phyloP scores from a whole-genome alignment of 2,797 vertebrate genomes.

The Selene dorsalis region DNA sequence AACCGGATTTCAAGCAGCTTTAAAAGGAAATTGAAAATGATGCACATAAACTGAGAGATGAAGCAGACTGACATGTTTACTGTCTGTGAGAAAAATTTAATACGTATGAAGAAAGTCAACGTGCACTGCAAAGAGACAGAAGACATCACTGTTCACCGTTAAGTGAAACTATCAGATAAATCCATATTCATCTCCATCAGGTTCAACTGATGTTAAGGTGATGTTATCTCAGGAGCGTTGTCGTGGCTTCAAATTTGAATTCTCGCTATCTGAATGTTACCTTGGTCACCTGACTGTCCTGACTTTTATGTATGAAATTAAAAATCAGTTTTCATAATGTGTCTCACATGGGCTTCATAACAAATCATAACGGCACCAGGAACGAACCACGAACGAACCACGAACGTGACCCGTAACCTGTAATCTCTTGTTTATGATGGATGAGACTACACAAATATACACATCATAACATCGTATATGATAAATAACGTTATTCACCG shows the following conservation, averaged over 20 bases:
- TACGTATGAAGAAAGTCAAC: not conserved
- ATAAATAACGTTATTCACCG: no score
- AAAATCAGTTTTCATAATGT: slow-evolving; percentile 3
- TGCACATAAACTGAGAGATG: not conserved
- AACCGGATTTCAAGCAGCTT: not conserved
- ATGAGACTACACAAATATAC: no score
- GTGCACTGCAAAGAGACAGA: not conserved
- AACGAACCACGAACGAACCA: no score
- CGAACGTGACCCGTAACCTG: no score
- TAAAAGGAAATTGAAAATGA: not conserved
- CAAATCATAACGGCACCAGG: no score
- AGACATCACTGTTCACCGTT: not conserved
- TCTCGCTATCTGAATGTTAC: not conserved
- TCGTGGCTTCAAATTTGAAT: not conserved
- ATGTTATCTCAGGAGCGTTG: not conserved
- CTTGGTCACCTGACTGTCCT: not conserved
- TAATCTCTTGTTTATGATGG: no score
- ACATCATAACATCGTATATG: no score
- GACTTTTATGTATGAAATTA: not conserved
- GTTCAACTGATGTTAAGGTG: slow-evolving; percentile 10
- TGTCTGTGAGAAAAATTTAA: not conserved
- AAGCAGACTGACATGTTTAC: not conserved
- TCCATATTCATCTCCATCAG: not conserved
- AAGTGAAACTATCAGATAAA: not conserved
- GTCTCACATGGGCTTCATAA: not conserved